Evolutionary conservation across 1,140 invertebrate species (phyloP), one percentile per base, ranked within the genome.

Genomic region (Drosophila fuyamai): DNA sequence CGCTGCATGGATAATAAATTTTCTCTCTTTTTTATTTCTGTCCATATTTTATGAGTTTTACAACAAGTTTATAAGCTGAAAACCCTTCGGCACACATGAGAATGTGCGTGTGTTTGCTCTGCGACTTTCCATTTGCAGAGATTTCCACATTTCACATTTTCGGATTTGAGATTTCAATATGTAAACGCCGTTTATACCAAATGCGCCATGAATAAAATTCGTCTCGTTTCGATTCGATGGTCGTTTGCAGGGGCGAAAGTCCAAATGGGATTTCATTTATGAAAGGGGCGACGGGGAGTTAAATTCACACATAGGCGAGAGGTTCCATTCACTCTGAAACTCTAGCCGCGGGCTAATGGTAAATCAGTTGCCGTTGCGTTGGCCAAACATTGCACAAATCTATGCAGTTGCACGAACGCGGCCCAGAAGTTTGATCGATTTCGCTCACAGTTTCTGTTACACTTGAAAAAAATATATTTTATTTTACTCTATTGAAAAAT

Each of bases 121-220:
- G 70, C 67, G 72, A 88, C 83, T 88, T 88, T 88, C 83, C 84
- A 88, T 89, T 86, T 74, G 84, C 72, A 60, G 51, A 89, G 84
- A 88, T 88, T 88, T 88, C 59, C 76, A 88, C 79, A 83, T 88
- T 88, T 86, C 70, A 78, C 75, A 85, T 88, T 88, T 70, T 72
- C 44, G 59, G 60, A 76, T 76, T 76, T 76, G 53, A 76, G 55
- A 85, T 84, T 84, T 84, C 81, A 78, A 86, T 85, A 86, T 83
- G 76, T 62, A 70, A 83, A 77, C 65, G 63, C 46, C 74, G 75
- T 60, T 79, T 79, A 75, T 75, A 58, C 53, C 77, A 80, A 81
- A 81, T 77, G 74, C 74, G 62, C 75, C 75, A 79, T 82, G 71
- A 79, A 88, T 83, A 83, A 86, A 88, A 79, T 88, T 83, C 79